Percentiles rank a stretch among this genome's conserved stretches.
phyloP scores from a whole-genome alignment of 1,140 invertebrate genomes.

The Phenacoccus solenopsis region DNA sequence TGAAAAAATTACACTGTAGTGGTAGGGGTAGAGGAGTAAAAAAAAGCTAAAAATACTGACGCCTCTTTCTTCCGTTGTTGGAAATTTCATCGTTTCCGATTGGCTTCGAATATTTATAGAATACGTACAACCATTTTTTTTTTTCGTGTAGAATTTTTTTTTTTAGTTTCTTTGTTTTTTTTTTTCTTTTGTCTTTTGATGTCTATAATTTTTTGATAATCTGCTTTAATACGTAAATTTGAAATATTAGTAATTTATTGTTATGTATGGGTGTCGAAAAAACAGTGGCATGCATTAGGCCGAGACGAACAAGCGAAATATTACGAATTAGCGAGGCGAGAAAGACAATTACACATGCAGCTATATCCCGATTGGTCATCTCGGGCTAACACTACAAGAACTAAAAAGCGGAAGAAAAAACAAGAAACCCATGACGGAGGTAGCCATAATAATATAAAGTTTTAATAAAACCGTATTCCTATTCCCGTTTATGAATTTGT shows the following conservation, averaged over 20 bases:
- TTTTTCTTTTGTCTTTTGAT: conserved; percentile 11
- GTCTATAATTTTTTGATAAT: conserved; percentile 21
- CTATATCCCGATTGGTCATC: conserved; percentile 98
- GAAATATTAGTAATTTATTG: conserved; percentile 48
- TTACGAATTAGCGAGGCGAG: conserved; percentile 96
- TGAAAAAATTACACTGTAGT: no score
- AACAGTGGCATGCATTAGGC: conserved; percentile 94
- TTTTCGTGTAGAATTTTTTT: no score
- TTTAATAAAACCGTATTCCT: conserved; percentile 3
- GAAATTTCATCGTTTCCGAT: background rate
- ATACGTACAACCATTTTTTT: no score
- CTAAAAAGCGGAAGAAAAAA: conserved; percentile 99
- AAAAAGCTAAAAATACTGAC: no score
- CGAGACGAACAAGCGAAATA: conserved; percentile 98
- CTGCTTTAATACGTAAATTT: conserved; percentile 11
- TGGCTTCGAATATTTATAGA: background rate
- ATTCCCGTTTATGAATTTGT: background rate
- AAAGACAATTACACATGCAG: conserved; percentile 97
- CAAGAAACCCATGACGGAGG: conserved; percentile 89
- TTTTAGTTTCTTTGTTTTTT: background rate
- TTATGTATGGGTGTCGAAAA: conserved; percentile 94
- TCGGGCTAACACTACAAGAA: conserved; percentile 91
- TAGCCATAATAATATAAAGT: background rate
- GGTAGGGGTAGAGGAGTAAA: no score
- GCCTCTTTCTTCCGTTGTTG: background rate